Evolutionary conservation across 2,888 invertebrate genomes (phyloP), one percentile per base, ranked within the genome.

Genomic region (Tachystola acroxantha): DNA sequence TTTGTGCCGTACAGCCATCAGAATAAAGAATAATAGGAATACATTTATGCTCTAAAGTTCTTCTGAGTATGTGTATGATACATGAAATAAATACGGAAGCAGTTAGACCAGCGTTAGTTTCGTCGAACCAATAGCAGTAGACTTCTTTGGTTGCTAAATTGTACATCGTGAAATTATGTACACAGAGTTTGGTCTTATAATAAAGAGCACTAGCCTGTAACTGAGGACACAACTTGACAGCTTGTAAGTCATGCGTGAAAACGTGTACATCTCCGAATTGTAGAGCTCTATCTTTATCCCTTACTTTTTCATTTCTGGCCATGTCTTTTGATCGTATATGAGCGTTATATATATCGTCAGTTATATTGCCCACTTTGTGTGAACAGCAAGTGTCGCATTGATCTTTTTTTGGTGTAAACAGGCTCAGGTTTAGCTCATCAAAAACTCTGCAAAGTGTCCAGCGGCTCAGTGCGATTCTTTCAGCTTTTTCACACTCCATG

Each of bases 1-100:
- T 60, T 31, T 62, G 55, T 3, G 48, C 39, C 10, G 53, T 56
- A 29, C 58, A 57, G n/a, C 57, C 57, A 52, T 59, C 56, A 4
- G 53, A 48, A 16, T 11, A 60, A 10, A 53, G 46, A 7, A 54
- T 34, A 5, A 52, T 39, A 20, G 34, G 26, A 5, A n/a, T n/a
- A n/a, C n/a, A n/a, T n/a, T n/a, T n/a, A n/a, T n/a, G n/a, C n/a
- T n/a, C n/a, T n/a, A n/a, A n/a, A n/a, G n/a, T n/a, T n/a, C n/a
- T n/a, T n/a, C n/a, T n/a, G n/a, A n/a, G n/a, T n/a, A n/a, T n/a
- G n/a, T n/a, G n/a, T n/a, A n/a, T n/a, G n/a, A n/a, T n/a, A n/a
- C n/a, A n/a, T n/a, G n/a, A n/a, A n/a, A n/a, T n/a, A n/a, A n/a
- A n/a, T n/a, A n/a, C n/a, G n/a, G n/a, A n/a, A n/a, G n/a, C n/a